Percentiles rank a stretch among this genome's conserved stretches.
Evolutionary conservation across 2,113 vertebrate genomes (phyloP).

Genomic region (Muntiacus muntjak): DNA sequence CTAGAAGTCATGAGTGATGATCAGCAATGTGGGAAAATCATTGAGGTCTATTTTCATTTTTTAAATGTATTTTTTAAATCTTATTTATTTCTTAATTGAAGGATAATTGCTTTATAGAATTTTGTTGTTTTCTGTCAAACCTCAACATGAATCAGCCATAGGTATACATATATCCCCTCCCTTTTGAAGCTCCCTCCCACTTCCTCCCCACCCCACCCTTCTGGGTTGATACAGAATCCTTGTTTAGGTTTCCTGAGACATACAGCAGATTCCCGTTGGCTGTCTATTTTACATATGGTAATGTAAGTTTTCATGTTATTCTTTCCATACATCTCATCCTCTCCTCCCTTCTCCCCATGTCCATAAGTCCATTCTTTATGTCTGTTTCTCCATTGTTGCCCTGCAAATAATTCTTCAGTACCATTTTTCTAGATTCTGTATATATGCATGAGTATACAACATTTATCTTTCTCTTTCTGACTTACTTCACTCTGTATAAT

Average conservation of each 20-base stretch:
- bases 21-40: rapidly evolving
- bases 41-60: neutral
- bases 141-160: neutral
- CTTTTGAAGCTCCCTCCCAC: neutral
- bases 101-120: neutral
- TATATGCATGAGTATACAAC: neutral
- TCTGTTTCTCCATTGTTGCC: neutral
- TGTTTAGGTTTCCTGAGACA: neutral
- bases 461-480: neutral
- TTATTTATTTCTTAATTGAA: neutral
- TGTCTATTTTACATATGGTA: neutral
- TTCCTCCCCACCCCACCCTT: neutral
- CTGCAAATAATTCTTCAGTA: neutral
- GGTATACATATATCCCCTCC: neutral
- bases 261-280: neutral
- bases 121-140: neutral
- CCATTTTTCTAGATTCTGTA: neutral
- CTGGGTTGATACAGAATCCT: neutral
- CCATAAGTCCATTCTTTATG: neutral
- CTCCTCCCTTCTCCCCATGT: neutral
- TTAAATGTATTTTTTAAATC: neutral
- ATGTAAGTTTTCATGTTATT: neutral
- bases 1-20: neutral
- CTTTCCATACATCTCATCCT: neutral
- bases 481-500: neutral